Conservation (phyloP, 2,797 vertebrate species). For the Notamacropus eugenii region DNA sequence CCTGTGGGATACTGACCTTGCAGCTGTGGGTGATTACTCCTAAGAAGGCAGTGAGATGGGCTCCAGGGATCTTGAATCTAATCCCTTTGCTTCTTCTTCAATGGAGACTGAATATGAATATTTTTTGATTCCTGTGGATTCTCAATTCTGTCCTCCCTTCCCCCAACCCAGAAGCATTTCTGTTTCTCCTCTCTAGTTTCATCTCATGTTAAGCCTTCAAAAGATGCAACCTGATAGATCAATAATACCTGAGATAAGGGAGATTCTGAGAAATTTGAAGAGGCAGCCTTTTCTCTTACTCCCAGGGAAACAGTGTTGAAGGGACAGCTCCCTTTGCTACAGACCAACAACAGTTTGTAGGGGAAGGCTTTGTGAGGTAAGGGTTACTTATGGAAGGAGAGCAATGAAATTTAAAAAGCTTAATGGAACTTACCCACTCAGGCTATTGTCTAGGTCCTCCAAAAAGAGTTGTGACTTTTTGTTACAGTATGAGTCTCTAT, state of each 20-base stretch:
- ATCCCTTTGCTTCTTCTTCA: background rate
- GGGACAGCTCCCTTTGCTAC: background rate
- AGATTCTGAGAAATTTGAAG: background rate
- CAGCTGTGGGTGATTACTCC: background rate
- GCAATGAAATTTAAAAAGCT: background rate
- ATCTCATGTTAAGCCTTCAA: background rate
- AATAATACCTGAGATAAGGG: background rate
- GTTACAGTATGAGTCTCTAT: background rate
- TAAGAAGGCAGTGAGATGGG: background rate
- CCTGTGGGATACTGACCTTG: background rate
- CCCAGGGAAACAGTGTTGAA: background rate
- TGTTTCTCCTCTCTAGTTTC: background rate
- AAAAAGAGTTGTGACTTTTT: background rate
- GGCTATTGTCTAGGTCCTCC: background rate
- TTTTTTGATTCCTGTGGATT: background rate
- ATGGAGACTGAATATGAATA: background rate
- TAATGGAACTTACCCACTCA: background rate
- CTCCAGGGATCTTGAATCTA: background rate
- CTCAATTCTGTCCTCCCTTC: background rate
- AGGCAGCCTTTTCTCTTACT: background rate
- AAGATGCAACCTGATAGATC: background rate
- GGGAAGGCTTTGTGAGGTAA: background rate
- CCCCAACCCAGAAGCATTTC: background rate
- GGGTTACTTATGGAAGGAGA: background rate
- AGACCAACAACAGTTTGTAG: background rate